These are phyloP conservation scores for Ooceraea biroi DNA, from an alignment of 1,140 invertebrate genomes.

Conservation along the genomic window DNA sequence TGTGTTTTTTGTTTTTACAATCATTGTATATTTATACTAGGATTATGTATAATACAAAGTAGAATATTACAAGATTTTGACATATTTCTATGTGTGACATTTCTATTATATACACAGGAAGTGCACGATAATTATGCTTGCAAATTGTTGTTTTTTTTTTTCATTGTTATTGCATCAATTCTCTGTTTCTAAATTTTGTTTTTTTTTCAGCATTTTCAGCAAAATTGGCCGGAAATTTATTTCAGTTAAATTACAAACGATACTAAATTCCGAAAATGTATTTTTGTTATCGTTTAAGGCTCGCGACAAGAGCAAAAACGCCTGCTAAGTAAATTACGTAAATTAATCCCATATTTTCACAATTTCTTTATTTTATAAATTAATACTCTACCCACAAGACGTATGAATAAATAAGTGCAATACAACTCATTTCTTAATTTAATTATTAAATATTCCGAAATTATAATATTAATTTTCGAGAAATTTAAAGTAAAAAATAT, in stretches of 20 bases:
- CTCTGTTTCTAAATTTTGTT: slow-evolving; percentile 17
- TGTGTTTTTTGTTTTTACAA: slow-evolving; percentile 77
- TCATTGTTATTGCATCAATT: slow-evolving; percentile 60
- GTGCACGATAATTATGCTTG: slow-evolving; percentile 60
- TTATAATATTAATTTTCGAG: slow-evolving; percentile 22
- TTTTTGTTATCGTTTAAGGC: not conserved
- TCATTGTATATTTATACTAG: slow-evolving; percentile 75
- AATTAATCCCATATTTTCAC: not conserved
- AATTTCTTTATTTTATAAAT: slow-evolving; percentile 22
- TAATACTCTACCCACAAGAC: slow-evolving; percentile 9
- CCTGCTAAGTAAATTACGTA: not conserved
- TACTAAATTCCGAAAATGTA: slow-evolving; percentile 28
- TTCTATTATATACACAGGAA: slow-evolving; percentile 66
- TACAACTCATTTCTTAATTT: slow-evolving; percentile 5
- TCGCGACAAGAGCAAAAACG: slow-evolving; percentile 6
- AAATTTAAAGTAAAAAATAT: slow-evolving; percentile 28
- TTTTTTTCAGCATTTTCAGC: slow-evolving; percentile 2
- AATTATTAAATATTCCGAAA: slow-evolving; percentile 1
- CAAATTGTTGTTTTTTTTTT: slow-evolving; percentile 57
- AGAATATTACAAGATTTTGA: slow-evolving; percentile 70
- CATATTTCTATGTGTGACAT: slow-evolving; percentile 51
- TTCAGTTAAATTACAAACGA: slow-evolving; percentile 17
- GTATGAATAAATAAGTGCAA: slow-evolving; percentile 17
- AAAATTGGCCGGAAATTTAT: slow-evolving; percentile 34
- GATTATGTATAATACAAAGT: slow-evolving; percentile 75